phyloP scores from a whole-genome alignment of 2,113 vertebrate species.

The Periophthalmus modestus region DNA sequence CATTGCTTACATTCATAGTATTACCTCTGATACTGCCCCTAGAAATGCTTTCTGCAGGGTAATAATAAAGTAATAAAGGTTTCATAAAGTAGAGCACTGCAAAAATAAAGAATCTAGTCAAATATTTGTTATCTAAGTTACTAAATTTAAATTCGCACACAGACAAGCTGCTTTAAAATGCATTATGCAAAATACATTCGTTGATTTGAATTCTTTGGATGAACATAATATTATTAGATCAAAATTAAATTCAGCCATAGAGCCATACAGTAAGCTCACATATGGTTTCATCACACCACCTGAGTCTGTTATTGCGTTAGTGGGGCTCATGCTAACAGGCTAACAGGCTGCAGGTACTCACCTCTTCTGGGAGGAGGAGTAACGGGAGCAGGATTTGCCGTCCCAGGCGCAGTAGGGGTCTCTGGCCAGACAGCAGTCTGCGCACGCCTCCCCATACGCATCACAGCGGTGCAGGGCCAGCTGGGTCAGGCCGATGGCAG shows the following conservation, averaged over 20 bases:
- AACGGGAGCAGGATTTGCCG: conserved; percentile 92
- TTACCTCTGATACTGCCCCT: no score
- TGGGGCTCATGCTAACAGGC: conserved; percentile 20
- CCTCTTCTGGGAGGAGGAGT: conserved; percentile 96
- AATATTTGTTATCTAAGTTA: no score
- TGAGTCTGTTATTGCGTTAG: conserved; percentile 27
- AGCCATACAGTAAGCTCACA: conserved; percentile 26
- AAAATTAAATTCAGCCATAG: conserved; percentile 32
- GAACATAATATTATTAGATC: not conserved
- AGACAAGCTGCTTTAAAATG: not conserved
- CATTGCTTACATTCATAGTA: no score
- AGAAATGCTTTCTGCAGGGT: no score
- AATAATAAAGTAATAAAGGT: no score
- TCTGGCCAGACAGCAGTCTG: conserved; percentile 95
- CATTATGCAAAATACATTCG: not conserved
- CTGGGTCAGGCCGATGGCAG: conserved; percentile 88
- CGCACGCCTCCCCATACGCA: conserved; percentile 91
- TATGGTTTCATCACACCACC: not conserved
- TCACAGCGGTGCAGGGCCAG: conserved; percentile 94
- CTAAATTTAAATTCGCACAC: not conserved
- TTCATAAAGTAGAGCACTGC: no score
- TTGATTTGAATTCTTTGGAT: not conserved
- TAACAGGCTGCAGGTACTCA: conserved; percentile 50
- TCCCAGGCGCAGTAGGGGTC: conserved; percentile 99
- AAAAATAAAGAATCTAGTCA: no score